Evolutionary conservation across 2,888 invertebrate genomes (phyloP).

Genomic region (Colostygia pectinataria): DNA sequence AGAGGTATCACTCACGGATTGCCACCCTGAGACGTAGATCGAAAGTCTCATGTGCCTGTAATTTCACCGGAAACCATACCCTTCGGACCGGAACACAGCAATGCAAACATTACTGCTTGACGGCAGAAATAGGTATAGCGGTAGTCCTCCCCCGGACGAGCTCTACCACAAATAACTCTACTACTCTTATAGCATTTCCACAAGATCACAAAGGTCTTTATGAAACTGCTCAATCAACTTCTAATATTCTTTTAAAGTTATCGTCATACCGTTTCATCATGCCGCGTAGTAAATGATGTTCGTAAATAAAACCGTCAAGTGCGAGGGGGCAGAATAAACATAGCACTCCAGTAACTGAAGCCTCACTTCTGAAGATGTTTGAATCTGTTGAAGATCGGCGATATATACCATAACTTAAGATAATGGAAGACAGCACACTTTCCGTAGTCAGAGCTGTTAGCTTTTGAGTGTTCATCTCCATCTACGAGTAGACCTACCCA

Average conservation of each 20-base stretch:
- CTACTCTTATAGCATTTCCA: too few species aligned
- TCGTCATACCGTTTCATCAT: conserved; percentile 19
- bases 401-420: background rate
- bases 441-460: background rate
- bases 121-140: too few species aligned
- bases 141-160: too few species aligned
- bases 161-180: too few species aligned
- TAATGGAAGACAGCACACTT: background rate
- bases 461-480: too few species aligned
- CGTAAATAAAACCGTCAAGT: conserved; percentile 34
- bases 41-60: too few species aligned
- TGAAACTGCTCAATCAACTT: background rate
- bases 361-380: background rate
- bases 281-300: conserved; percentile 27
- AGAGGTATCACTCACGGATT: too few species aligned
- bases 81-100: too few species aligned
- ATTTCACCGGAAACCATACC: too few species aligned
- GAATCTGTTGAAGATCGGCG: background rate
- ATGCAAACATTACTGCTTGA: too few species aligned
- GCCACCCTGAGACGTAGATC: too few species aligned
- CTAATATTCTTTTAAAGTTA: background rate
- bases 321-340: conserved; percentile 23
- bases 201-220: too few species aligned
- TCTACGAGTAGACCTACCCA: background rate
- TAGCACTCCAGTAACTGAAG: background rate